phyloP scores from a whole-genome alignment of 2,888 invertebrate genomes.

The Priocnemis perturbator region DNA sequence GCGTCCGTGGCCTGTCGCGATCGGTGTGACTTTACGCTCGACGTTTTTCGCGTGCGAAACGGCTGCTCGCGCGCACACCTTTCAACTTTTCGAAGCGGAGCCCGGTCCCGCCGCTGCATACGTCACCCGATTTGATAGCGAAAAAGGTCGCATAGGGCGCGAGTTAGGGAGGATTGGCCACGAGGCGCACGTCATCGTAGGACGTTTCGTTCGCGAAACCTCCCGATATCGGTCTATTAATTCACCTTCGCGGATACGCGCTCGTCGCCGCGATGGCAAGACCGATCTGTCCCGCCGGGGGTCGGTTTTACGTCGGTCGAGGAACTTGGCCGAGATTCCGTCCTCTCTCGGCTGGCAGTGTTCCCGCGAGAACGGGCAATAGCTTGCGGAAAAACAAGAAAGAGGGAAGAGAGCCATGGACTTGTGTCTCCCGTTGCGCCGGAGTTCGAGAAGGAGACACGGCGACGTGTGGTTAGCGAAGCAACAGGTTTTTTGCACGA shows the following conservation, averaged over 20 bases:
- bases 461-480: slow-evolving; percentile 38
- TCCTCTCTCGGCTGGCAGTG: slow-evolving; percentile 29
- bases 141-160: too few species aligned
- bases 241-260: slow-evolving; percentile 17
- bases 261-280: neutral
- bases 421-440: neutral
- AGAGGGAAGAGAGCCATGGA: neutral
- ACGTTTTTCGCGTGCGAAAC: slow-evolving; percentile 3
- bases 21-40: neutral
- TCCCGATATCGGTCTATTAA: slow-evolving; percentile 18
- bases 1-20: neutral
- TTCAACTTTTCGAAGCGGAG: neutral
- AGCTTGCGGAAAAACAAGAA: neutral
- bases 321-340: slow-evolving; percentile 28
- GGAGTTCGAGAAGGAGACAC: neutral
- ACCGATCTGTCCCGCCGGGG: neutral
- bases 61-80: neutral
- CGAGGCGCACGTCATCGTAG: neutral
- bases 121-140: too few species aligned
- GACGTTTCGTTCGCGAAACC: slow-evolving; percentile 17
- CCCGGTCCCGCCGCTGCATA: neutral
- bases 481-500: slow-evolving; percentile 63
- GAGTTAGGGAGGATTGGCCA: too few species aligned
- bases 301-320: slow-evolving; percentile 11
- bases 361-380: slow-evolving; percentile 10